Percentiles rank a stretch among this genome's conserved stretches.
Evolutionary conservation across 2,888 invertebrate genomes (phyloP).

Genomic region (Pollenia amentaria): DNA sequence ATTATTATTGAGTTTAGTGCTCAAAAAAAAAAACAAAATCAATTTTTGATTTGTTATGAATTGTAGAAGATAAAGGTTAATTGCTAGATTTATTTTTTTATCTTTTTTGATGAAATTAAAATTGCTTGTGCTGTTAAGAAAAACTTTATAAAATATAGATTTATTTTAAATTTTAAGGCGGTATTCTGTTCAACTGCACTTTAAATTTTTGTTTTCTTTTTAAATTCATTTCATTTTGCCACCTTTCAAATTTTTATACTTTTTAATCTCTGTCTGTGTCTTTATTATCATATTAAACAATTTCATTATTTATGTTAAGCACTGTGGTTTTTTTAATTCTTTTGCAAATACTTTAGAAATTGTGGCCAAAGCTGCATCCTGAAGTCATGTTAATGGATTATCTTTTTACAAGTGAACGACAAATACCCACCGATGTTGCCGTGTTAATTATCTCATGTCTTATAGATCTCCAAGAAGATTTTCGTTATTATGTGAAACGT

Average conservation of each 20-base stretch:
- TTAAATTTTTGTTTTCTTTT: no score
- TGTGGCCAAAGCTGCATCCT: slow-evolving; percentile 83
- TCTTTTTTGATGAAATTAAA: background rate
- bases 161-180: no score
- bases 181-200: no score
- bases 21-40: background rate
- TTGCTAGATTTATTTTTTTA: background rate
- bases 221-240: background rate
- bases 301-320: no score
- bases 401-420: slow-evolving; percentile 82
- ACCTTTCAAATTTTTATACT: background rate
- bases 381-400: slow-evolving; percentile 85
- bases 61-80: background rate
- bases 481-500: slow-evolving; percentile 83
- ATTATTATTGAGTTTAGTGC: background rate
- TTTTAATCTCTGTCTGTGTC: slow-evolving; percentile 1
- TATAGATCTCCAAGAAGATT: slow-evolving; percentile 84
- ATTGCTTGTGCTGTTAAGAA: background rate
- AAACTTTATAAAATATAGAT: background rate
- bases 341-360: slow-evolving; percentile 78
- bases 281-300: background rate
- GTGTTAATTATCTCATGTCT: slow-evolving; percentile 83
- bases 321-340: background rate
- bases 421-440: slow-evolving; percentile 79
- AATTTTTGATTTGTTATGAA: slow-evolving; percentile 18